Evolutionary conservation across 1,140 invertebrate species (phyloP), one percentile per base, ranked within the genome.

Genomic region (Papilio polytes): DNA sequence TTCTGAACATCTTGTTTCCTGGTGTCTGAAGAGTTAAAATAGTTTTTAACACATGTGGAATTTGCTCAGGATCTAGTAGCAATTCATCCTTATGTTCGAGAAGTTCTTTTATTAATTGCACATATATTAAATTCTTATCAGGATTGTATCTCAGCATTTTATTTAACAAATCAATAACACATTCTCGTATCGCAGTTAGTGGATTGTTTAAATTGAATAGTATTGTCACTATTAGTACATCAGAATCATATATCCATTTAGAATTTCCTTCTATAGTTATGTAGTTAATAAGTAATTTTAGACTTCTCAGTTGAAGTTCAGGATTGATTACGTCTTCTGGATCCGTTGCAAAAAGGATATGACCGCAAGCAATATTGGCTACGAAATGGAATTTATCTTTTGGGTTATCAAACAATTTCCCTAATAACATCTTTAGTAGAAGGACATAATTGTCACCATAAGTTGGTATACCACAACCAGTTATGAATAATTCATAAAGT

Each of bases 11-110:
- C 82, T 93, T 94, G 36, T 88, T 90, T 20, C 81, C 87, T 31
- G 82, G 44, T 51, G 86, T 78, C 72, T 90, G 85, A 59, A 88
- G 80, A 1, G 87, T 90, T 9, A 94, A 63, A 80, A 94, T 87
- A 2, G 90, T 95, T 59, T 91, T 90, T 18, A 94, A 79, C n/a
- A 95, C 89, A 56, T 96, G 85, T 0, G 94, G 90, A 6, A 96
- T 80, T 80, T 97, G 97, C 77, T 97, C 96, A 80, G 95, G 88
- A 85, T 97, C 97, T 66, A 97, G 86, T 46, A 94, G 74, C 59
- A 97, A 92, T 86, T 97, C 97, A 22, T 95, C 88, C 44, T 87
- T 91, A 22, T 95, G 93, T 10, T 82, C 82, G 13, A 94, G 51
- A 1, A 95, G 44, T 53, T 92, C 87, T 81, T 89, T 85, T 53